phyloP scores from a whole-genome alignment of 2,888 invertebrate genomes.

The Muschampia plurimacula region DNA sequence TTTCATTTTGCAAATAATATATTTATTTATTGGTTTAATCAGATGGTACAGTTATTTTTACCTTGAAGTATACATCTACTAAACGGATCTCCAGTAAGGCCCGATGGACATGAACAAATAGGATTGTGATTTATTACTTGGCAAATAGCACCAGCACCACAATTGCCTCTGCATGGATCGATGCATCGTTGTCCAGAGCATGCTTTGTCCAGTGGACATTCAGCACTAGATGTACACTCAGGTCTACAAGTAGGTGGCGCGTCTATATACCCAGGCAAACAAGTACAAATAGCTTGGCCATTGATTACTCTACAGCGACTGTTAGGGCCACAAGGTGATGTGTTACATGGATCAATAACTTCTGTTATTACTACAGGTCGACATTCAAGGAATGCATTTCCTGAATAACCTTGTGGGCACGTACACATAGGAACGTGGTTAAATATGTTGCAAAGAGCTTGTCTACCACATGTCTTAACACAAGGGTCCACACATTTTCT shows the following conservation, averaged over 20 bases:
- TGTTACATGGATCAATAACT: constrained; percentile 87
- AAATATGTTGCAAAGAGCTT: constrained; percentile 90
- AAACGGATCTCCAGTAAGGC: constrained; percentile 91
- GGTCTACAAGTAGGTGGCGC: constrained; percentile 90
- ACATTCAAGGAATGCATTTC: constrained; percentile 90
- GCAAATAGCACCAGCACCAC: constrained; percentile 89
- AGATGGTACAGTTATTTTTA: constrained; percentile 53
- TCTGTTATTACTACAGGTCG: constrained; percentile 68
- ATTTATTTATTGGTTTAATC: not conserved
- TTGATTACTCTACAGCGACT: constrained; percentile 88
- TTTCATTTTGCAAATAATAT: not conserved
- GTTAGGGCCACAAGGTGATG: constrained; percentile 90
- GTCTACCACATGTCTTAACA: constrained; percentile 90
- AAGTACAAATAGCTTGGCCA: constrained; percentile 90
- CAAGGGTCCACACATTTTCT: constrained; percentile 93
- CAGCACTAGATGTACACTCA: constrained; percentile 89
- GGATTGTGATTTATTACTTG: constrained; percentile 91
- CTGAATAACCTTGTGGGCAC: constrained; percentile 87
- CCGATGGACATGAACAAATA: constrained; percentile 88
- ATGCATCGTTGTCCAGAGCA: constrained; percentile 90
- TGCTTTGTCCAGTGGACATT: constrained; percentile 88
- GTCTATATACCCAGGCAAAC: constrained; percentile 88
- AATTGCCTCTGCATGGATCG: constrained; percentile 90
- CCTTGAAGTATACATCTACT: constrained; percentile 87
- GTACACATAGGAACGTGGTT: constrained; percentile 87